Conservation (phyloP, 2,113 vertebrate genomes). For the Pycnonotus jocosus region DNA sequence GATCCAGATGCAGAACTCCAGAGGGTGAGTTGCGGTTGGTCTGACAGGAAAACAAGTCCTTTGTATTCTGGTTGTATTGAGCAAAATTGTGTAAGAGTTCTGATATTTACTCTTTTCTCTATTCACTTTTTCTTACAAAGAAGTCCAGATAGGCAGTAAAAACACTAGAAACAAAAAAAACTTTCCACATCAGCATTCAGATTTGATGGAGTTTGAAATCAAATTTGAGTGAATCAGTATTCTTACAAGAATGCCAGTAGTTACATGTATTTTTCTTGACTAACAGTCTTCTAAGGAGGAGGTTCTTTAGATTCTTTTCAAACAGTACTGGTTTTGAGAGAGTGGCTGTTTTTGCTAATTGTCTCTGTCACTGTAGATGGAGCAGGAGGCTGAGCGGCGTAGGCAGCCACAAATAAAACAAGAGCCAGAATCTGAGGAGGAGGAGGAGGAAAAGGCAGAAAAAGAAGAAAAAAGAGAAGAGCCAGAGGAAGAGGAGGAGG, state of each 20-base stretch:
- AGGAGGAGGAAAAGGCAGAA: constrained; percentile 83
- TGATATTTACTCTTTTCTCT: neutral
- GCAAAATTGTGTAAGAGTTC: neutral
- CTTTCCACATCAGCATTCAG: neutral
- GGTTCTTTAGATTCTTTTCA: neutral
- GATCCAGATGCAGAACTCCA: constrained; percentile 97
- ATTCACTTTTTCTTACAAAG: neutral
- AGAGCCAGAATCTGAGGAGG: constrained; percentile 84
- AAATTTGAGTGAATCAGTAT: neutral
- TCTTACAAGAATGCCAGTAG: neutral
- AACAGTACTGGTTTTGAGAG: neutral
- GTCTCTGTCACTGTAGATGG: constrained; percentile 81
- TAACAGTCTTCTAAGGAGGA: neutral
- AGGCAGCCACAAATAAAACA: constrained; percentile 88
- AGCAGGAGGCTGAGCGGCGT: constrained; percentile 94
- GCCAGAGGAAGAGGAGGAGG: constrained; percentile 84
- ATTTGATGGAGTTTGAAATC: neutral
- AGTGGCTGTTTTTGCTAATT: neutral
- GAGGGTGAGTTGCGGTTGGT: constrained; percentile 76
- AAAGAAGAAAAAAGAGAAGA: constrained; percentile 88
- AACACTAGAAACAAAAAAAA: neutral
- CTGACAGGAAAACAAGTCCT: neutral
- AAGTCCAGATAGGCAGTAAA: neutral
- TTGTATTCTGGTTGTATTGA: neutral
- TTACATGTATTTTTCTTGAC: neutral